Evolutionary conservation across 1,140 invertebrate species (phyloP), one percentile per base, ranked within the genome.

Genomic region (Himalopsyche phryganea): DNA sequence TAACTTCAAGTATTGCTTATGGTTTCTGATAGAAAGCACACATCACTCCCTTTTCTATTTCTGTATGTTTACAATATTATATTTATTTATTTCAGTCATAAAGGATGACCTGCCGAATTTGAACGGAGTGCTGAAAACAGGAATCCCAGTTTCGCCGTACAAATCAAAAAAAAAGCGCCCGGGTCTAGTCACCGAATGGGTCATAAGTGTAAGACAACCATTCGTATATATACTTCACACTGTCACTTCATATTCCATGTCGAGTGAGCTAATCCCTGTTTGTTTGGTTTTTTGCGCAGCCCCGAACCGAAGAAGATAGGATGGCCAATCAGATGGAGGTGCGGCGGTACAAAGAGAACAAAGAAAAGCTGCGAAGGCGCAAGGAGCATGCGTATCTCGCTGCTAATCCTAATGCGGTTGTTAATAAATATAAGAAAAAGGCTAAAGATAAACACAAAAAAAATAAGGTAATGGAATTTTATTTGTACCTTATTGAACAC

Each of bases 221-320:
- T 28, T 28, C n/a, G n/a, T n/a, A n/a, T n/a, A n/a, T n/a, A n/a
- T n/a, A n/a, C n/a, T n/a, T n/a, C n/a, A n/a, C n/a, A n/a, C n/a
- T n/a, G n/a, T n/a, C n/a, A n/a, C n/a, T n/a, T n/a, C n/a, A n/a
- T n/a, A n/a, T n/a, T n/a, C n/a, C n/a, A n/a, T n/a, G n/a, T n/a
- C n/a, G n/a, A n/a, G n/a, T n/a, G n/a, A n/a, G n/a, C n/a, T n/a
- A n/a, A 28, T 35, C n/a, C 6, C 14, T 11, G 14, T 20, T 53
- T 13, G 41, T 52, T 56, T 28, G 3, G 23, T 5, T 28, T 28
- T 28, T 5, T 57, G 74, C 74, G 48, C 65, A 89, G 86, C 88
- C 88, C 0, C 76, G 88, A n/a, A 79, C 85, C 3, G 88, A 90
- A 66, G 87, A 89, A 67, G 88, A 90, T 70, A 84, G 84, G 42